Evolutionary conservation across 2,888 invertebrate genomes (phyloP).

Genomic region (Scaptomyza caliginosa): DNA sequence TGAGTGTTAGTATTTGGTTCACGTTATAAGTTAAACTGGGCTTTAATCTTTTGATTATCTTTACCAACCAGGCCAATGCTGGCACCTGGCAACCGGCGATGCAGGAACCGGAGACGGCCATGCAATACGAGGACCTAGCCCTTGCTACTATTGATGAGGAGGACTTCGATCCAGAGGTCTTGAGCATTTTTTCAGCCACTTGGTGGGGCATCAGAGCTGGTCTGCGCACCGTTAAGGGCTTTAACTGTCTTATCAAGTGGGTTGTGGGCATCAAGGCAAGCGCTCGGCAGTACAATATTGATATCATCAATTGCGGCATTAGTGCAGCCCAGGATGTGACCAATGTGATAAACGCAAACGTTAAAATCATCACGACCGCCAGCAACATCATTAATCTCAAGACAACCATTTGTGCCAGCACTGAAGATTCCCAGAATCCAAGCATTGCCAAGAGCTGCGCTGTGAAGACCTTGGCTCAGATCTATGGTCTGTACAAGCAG

Average conservation of each 20-base stretch:
- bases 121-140: slow-evolving; percentile 19
- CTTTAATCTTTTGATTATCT: not conserved
- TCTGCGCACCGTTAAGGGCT: slow-evolving; percentile 66
- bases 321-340: slow-evolving; percentile 56
- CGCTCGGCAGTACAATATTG: slow-evolving; percentile 46
- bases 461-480: slow-evolving; percentile 39
- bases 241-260: slow-evolving; percentile 70
- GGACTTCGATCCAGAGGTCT: slow-evolving; percentile 16
- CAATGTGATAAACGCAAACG: slow-evolving; percentile 58
- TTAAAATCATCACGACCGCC: slow-evolving; percentile 51
- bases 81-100: slow-evolving; percentile 26
- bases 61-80: slow-evolving; percentile 46
- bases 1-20: slow-evolving; percentile 47
- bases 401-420: slow-evolving; percentile 52
- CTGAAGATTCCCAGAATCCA: slow-evolving; percentile 1
- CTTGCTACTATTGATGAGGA: slow-evolving; percentile 19
- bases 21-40: not conserved
- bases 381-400: slow-evolving; percentile 56
- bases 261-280: slow-evolving; percentile 54
- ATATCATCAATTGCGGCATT: slow-evolving; percentile 56
- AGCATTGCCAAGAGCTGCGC: slow-evolving; percentile 46
- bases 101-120: slow-evolving; percentile 8
- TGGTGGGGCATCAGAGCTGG: slow-evolving; percentile 34
- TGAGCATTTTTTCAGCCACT: slow-evolving; percentile 8
- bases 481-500: slow-evolving; percentile 49